Evolutionary conservation across 2,797 vertebrate species (phyloP), one percentile per base, ranked within the genome.

Genomic region (Syngnathus acus): DNA sequence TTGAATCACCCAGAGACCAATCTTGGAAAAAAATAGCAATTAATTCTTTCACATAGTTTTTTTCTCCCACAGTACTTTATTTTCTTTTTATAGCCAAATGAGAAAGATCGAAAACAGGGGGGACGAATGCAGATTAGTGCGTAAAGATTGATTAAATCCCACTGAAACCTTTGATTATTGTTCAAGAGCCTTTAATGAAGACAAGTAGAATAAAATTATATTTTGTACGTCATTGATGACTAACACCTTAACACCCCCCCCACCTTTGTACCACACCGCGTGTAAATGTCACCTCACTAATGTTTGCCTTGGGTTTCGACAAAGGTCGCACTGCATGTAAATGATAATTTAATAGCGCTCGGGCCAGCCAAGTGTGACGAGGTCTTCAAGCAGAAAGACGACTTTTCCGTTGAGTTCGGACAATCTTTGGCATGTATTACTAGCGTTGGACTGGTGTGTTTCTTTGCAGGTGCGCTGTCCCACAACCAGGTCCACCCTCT

Each of bases 401-500:
- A 1, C 17, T 23, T 55, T 55, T 16, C 13, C 40, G 14, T 43
- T 43, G n/a, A 62, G 23, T 43, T 23, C 3, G n/a, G 26, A 26
- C 60, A 6, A 43, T 14, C n/a, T 4, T 14, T 45, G 60, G 11
- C 23, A 7, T 4, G 16, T n/a, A n/a, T 43, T 2, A 37, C 4
- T 13, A 13, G 3, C 53, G 10, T 57, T 7, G 26, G 6, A 17
- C 6, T 17, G n/a, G 50, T 19, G 14, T 38, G 14, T 38, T 37
- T 57, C 4, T 57, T 57, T 26, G 19, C 48, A 89, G 87, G 86
- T 72, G 73, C 83, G 1, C 85, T 94, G 0, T 89, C 91, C 73
- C 93, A 94, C 70, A 82, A 75, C 73, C 87, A 85, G 86, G 92
- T 89, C 86, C 95, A 92, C 84, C 93, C 95, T 47, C 92, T 98